A percentile compares a stretch with the other conserved stretches of the same genome.
phyloP scores from a whole-genome alignment of 35 echinoderm and acorn worm species.

The Strongylocentrotus purpuratus region DNA sequence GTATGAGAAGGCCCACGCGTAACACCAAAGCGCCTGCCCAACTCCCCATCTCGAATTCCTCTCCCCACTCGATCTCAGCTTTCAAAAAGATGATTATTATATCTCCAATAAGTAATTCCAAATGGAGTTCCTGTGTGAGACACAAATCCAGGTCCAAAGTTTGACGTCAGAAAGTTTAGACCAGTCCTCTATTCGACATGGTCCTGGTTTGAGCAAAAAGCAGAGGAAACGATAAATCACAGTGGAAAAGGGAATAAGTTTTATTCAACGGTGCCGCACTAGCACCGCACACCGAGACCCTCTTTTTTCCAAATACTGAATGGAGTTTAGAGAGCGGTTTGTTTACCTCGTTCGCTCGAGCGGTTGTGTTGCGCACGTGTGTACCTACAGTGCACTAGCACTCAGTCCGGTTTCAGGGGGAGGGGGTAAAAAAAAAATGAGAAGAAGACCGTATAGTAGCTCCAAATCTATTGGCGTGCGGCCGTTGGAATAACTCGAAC shows the following conservation, averaged over 20 bases:
- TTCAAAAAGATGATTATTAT: not conserved
- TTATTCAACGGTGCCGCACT: not conserved
- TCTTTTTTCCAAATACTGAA: not conserved
- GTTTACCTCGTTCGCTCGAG: conserved; percentile 8
- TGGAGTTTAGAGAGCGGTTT: not conserved
- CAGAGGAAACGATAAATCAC: not conserved
- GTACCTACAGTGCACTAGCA: not conserved
- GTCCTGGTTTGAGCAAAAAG: not conserved
- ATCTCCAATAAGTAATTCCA: not conserved
- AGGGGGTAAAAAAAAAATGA: not conserved
- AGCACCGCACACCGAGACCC: not conserved
- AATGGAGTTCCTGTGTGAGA: not conserved
- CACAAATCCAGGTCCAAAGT: not conserved
- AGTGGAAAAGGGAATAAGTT: not conserved
- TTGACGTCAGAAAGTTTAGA: not conserved
- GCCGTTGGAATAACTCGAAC: not conserved
- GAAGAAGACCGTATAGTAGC: not conserved
- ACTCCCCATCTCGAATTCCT: not conserved
- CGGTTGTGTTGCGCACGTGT: not conserved
- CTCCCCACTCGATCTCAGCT: not conserved
- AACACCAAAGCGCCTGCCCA: not conserved
- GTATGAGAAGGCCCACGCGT: not conserved
- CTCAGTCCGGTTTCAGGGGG: not conserved
- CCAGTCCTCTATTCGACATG: not conserved
- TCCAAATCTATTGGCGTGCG: not conserved